phyloP scores from a whole-genome alignment of 1,140 invertebrate species.

The Orius insidiosus region DNA sequence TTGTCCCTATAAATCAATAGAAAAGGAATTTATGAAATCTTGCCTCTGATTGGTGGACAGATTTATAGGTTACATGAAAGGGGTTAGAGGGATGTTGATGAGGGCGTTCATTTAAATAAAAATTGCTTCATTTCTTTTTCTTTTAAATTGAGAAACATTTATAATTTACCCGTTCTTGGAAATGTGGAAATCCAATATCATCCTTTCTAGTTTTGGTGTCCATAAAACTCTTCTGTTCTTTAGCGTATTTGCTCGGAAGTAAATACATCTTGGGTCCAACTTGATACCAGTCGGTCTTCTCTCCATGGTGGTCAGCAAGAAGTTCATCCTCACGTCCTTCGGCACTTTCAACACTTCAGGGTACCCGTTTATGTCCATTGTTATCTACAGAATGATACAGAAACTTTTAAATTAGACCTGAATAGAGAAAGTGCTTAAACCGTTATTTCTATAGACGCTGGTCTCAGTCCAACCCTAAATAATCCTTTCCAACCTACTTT shows the following conservation, averaged over 20 bases:
- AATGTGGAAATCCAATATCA: slow-evolving; percentile 60
- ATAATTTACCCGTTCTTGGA: slow-evolving; percentile 56
- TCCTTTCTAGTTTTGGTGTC: slow-evolving; percentile 32
- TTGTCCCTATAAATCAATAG: slow-evolving; percentile 45
- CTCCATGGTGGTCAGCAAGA: slow-evolving; percentile 32
- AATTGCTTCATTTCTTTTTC: background rate
- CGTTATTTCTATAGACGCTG: too few relatives aligned
- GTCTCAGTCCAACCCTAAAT: too few relatives aligned
- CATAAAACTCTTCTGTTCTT: slow-evolving; percentile 43
- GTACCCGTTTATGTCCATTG: too few relatives aligned
- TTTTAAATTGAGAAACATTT: background rate
- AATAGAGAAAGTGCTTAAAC: too few relatives aligned
- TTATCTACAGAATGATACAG: too few relatives aligned
- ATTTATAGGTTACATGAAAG: too few relatives aligned
- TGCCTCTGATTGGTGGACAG: too few relatives aligned
- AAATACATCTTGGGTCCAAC: slow-evolving; percentile 57
- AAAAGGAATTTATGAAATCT: slow-evolving; percentile 1
- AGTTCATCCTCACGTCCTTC: slow-evolving; percentile 20
- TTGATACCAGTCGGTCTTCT: slow-evolving; percentile 48
- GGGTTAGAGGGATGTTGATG: too few relatives aligned
- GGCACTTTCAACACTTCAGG: too few relatives aligned
- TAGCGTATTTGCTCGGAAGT: slow-evolving; percentile 42
- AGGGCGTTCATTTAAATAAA: too few relatives aligned
- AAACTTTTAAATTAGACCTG: too few relatives aligned
- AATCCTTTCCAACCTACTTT: too few relatives aligned